Conservation (phyloP, 2,797 vertebrate species). For the Coranthus polyacanthus region DNA sequence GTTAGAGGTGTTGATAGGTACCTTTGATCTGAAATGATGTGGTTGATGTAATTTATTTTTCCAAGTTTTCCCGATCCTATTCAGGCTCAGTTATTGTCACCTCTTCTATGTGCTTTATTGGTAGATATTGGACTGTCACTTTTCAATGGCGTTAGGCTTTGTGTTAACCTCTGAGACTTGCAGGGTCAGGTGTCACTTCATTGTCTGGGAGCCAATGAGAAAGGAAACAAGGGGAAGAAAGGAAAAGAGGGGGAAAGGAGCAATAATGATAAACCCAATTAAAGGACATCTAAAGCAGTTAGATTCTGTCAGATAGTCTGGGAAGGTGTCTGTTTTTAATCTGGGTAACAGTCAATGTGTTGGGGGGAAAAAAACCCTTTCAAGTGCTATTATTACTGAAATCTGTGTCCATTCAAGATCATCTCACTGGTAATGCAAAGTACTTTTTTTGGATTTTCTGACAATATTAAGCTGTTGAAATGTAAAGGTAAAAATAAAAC, state of each 20-base stretch:
- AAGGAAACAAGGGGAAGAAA: constrained; percentile 24
- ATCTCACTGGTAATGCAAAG: no score
- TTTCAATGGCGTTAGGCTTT: constrained; percentile 61
- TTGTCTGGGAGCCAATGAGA: constrained; percentile 47
- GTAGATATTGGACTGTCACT: constrained; percentile 47
- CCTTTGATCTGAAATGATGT: not conserved
- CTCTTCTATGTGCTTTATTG: constrained; percentile 19
- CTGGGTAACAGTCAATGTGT: constrained; percentile 18
- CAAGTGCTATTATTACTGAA: constrained; percentile 3
- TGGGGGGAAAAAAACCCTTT: constrained; percentile 1
- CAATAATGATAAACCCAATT: constrained; percentile 62
- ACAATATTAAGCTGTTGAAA: no score
- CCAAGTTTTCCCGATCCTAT: constrained; percentile 26
- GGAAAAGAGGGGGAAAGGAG: not conserved
- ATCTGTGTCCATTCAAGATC: constrained; percentile 13
- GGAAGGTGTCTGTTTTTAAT: constrained; percentile 55
- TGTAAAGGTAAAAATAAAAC: constrained; percentile 55
- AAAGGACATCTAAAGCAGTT: constrained; percentile 52
- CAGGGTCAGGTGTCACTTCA: constrained; percentile 60
- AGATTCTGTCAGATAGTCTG: constrained; percentile 29
- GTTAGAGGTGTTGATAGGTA: constrained; percentile 41
- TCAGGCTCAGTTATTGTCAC: constrained; percentile 16
- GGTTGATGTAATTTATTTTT: constrained; percentile 40
- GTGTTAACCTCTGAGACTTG: constrained; percentile 43
- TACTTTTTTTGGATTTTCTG: no score